Conservation (phyloP, 2,113 vertebrate species). For the Coregonus clupeaformis region DNA sequence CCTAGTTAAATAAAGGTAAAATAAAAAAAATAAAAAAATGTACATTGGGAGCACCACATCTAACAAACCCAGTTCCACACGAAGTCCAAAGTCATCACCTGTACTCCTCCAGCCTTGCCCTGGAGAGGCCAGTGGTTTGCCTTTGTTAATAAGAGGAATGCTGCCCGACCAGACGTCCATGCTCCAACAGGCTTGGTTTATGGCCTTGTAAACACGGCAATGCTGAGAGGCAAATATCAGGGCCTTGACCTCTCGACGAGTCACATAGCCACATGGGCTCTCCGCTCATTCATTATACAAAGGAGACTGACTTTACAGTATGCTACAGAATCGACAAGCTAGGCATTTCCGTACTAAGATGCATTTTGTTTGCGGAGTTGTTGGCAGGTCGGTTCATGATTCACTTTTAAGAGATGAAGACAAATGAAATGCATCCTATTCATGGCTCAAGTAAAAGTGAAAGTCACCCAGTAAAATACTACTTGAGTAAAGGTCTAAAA, state of each 20-base stretch:
- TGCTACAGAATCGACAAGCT: background rate
- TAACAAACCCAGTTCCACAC: background rate
- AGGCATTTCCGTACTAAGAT: conserved; percentile 23
- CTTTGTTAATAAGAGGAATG: conserved; percentile 29
- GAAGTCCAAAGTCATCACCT: conserved; percentile 5
- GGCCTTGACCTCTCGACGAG: conserved; percentile 23
- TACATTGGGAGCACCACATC: background rate
- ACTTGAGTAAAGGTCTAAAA: too few species aligned
- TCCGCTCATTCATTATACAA: too few species aligned
- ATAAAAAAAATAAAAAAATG: too few species aligned
- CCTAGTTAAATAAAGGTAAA: too few species aligned
- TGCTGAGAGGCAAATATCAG: conserved; percentile 15
- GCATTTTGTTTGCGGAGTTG: background rate
- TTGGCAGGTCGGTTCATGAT: background rate
- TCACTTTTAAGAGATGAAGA: background rate
- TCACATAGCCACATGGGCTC: background rate
- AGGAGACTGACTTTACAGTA: too few species aligned
- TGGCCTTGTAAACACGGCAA: conserved; percentile 31
- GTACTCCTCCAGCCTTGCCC: conserved; percentile 47
- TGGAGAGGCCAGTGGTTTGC: conserved; percentile 8
- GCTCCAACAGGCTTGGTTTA: conserved; percentile 30
- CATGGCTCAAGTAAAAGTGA: too few species aligned
- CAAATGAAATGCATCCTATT: too few species aligned
- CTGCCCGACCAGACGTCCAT: conserved; percentile 47
- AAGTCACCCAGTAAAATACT: too few species aligned